These are phyloP conservation scores for Caenorhabditis brenneri DNA, from an alignment of 1,140 invertebrate genomes.

Conservation along the genomic window DNA sequence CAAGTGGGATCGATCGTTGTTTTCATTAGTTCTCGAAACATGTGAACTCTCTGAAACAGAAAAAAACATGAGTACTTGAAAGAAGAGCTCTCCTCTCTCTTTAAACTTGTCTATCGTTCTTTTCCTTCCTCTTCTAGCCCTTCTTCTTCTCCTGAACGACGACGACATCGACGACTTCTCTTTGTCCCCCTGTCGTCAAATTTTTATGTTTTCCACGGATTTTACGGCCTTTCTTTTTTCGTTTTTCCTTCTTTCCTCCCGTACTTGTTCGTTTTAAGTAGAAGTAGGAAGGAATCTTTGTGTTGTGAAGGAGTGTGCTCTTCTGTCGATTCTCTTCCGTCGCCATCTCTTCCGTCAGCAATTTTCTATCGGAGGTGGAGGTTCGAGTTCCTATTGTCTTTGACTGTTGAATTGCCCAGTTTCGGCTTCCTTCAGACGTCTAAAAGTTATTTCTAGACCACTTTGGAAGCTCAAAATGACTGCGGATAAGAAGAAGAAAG, in stretches of 20 bases:
- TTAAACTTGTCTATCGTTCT: background rate
- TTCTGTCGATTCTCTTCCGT: no score
- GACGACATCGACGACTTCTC: background rate
- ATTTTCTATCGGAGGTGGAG: background rate
- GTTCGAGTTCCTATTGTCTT: conserved; percentile 12
- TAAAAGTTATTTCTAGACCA: background rate
- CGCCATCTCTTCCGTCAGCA: background rate
- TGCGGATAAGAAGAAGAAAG: background rate
- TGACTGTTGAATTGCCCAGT: background rate
- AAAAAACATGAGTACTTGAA: no score
- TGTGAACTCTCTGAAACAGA: background rate
- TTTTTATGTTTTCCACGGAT: conserved; percentile 42
- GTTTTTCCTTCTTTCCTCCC: background rate
- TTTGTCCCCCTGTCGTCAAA: conserved; percentile 21
- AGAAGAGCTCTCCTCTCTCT: background rate
- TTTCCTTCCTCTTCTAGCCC: background rate
- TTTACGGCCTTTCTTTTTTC: background rate
- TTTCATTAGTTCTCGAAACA: no score
- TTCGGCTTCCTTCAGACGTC: background rate
- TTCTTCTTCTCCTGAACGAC: no score
- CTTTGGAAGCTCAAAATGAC: background rate
- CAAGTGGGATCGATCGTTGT: no score
- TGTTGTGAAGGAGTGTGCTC: no score
- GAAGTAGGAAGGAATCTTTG: background rate
- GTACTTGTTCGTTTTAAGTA: conserved; percentile 3